Base-by-base conservation (phyloP, 2,888 invertebrate species). In the Itoplectis maculator region DNA sequence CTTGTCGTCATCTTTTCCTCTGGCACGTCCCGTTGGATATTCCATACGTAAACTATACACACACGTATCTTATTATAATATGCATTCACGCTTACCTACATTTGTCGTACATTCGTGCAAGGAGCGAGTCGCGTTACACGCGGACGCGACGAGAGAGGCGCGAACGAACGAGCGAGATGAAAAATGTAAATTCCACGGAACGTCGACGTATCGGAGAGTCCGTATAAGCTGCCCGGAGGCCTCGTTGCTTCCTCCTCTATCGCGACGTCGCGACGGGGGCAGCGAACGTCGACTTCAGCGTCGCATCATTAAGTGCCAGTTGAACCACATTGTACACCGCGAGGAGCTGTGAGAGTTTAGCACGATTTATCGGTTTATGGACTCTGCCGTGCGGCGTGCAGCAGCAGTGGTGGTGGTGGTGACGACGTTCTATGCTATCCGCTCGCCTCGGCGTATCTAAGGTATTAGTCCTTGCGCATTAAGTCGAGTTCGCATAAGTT, bases 331-430 rank as follows among this genome's bases (percentile, higher is more conserved):
- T 84, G 82, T 82, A 82, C n/a, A n/a, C 84, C 81, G 82, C 84
- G 80, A 66, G 61, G 61, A 81, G 80, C 82, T 88, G 88, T 86
- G 89, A 87, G 85, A 87, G 85, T 88, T 87, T 85, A 86, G 86
- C 88, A 85, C 85, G 91, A 91, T 90, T 91, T 91, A 91, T 92
- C 91, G 91, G 86, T 89, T 90, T 90, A 90, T 88, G 89, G 88
- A 81, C 85, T n/a, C n/a, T 82, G 86, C 84, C 86, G 87, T n/a
- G n/a, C 87, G 88, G 79, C 79, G 82, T 72, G 82, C 82, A 68
- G 66, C 65, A n/a, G n/a, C n/a, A n/a, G n/a, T n/a, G n/a, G n/a
- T n/a, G n/a, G n/a, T n/a, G n/a, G n/a, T n/a, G n/a, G n/a, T n/a
- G 49, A 65, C 42, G 68, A 61, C 61, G 40, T 66, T 70, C 73